phyloP scores from a whole-genome alignment of 2,797 vertebrate genomes.

The Babyrousa celebensis region DNA sequence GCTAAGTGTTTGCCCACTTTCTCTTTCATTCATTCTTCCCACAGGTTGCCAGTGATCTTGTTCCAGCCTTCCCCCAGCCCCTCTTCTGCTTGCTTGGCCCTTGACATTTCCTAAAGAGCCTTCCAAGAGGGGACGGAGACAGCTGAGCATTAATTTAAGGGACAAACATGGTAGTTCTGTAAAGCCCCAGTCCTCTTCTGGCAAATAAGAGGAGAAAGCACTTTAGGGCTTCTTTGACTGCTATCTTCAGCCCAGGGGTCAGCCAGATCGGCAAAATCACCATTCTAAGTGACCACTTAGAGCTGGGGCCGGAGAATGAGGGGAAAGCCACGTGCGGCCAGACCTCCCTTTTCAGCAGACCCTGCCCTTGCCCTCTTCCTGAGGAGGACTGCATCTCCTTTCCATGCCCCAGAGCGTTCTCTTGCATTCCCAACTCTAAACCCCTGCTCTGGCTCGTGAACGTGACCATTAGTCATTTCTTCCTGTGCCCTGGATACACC shows the following conservation, averaged over 20 bases:
- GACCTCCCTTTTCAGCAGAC: neutral
- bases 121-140: constrained; percentile 21
- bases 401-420: constrained; percentile 22
- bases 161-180: neutral
- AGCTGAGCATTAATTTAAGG: neutral
- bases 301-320: neutral
- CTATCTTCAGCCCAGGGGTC: neutral
- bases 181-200: constrained; percentile 15
- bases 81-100: neutral
- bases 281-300: neutral
- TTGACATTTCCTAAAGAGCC: constrained; percentile 57
- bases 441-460: constrained; percentile 52
- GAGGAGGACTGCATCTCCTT: rapidly evolving
- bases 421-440: constrained; percentile 67
- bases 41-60: constrained; percentile 60
- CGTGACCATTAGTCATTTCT: constrained; percentile 65
- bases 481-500: constrained; percentile 55
- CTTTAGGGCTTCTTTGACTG: neutral
- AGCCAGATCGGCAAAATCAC: neutral
- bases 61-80: constrained; percentile 12
- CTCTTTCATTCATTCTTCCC: constrained; percentile 70
- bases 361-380: neutral
- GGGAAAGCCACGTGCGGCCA: rapidly evolving
- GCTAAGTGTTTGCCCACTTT: constrained; percentile 67
- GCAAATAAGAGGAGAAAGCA: constrained; percentile 40